Base-by-base conservation (phyloP, 2,797 vertebrate species). In the Microcaecilia unicolor region DNA sequence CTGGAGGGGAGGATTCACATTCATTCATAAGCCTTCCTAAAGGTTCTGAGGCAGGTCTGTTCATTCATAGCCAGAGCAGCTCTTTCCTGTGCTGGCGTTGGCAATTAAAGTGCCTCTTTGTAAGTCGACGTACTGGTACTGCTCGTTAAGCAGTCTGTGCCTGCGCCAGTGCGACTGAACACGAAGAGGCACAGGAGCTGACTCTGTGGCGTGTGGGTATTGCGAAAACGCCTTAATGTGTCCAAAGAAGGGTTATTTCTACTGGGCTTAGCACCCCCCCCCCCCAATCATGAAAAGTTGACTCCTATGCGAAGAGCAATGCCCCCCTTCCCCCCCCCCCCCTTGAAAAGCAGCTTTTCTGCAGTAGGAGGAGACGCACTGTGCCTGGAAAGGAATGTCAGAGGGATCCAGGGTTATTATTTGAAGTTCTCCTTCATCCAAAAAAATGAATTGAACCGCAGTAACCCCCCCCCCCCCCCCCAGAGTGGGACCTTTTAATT, bases 1-100 rank as follows among this genome's bases (percentile, higher is more conserved):
- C 46, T 31, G 40, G 17, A 47, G 44, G 52, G 55, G n/a, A n/a
- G n/a, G n/a, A n/a, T n/a, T n/a, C n/a, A n/a, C n/a, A 55, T 64
- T 65, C 72, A 67, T 74, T 78, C 62, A 56, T 44, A 53, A 74
- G 58, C 54, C 63, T 48, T 42, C 19, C 18, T 25, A 32, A 48
- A 39, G 38, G 40, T 21, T 67, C 59, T 45, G 13, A 51, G 58
- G 76, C 71, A 61, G 57, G 47, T 42, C 54, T 51, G 62, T 73
- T 76, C 66, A 63, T 70, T 64, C 63, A 60, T 39, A 6, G 37
- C 57, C 55, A 47, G 55, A 37, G 34, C 48, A 38, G 44, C 18
- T 43, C 37, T 26, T 12, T 41, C 15, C 14, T 9, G 18, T 1
- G 2, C 28, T 58, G 43, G 36, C 40, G 2, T 28, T 58, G 43